Percentiles rank a stretch among this genome's conserved stretches.
Evolutionary conservation across 1,140 invertebrate genomes (phyloP).

Genomic region (Solenopsis invicta): DNA sequence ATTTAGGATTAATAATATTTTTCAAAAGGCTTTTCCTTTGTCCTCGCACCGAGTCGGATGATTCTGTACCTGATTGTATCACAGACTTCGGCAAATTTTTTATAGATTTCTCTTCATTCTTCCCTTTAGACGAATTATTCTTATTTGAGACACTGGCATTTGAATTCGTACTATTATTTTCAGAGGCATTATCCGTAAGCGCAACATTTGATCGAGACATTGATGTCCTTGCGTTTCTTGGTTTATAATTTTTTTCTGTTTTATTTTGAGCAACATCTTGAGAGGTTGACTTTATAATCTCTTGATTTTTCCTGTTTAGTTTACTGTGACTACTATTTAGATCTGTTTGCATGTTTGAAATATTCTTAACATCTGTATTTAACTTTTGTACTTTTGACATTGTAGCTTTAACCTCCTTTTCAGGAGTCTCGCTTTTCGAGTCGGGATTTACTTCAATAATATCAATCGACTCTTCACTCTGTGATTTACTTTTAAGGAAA

Average conservation of each 20-base stretch:
- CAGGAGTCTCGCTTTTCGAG: background rate
- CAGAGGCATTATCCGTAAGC: slow-evolving; percentile 21
- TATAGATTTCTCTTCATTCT: slow-evolving; percentile 4
- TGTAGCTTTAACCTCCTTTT: slow-evolving; percentile 11
- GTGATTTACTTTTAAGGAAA: slow-evolving; percentile 18
- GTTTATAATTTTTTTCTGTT: background rate
- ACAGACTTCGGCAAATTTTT: background rate
- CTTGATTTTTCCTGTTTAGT: background rate
- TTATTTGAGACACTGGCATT: background rate
- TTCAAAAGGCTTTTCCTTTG: slow-evolving; percentile 41
- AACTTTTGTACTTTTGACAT: slow-evolving; percentile 10
- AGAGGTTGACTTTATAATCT: background rate
- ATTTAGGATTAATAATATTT: slow-evolving; percentile 34
- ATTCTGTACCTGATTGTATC: background rate
- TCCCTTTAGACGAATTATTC: slow-evolving; percentile 31
- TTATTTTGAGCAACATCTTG: slow-evolving; percentile 33
- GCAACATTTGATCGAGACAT: background rate
- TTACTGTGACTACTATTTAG: background rate
- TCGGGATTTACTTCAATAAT: background rate
- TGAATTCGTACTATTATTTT: background rate
- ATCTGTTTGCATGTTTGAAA: slow-evolving; percentile 1
- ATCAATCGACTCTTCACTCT: slow-evolving; percentile 17
- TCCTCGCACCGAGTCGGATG: background rate
- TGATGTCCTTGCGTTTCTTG: background rate
- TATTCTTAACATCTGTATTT: background rate